A percentile compares a stretch with the other conserved stretches of the same genome.
Evolutionary conservation across 2,797 vertebrate species (phyloP).

Genomic region (Vespertilio murinus): DNA sequence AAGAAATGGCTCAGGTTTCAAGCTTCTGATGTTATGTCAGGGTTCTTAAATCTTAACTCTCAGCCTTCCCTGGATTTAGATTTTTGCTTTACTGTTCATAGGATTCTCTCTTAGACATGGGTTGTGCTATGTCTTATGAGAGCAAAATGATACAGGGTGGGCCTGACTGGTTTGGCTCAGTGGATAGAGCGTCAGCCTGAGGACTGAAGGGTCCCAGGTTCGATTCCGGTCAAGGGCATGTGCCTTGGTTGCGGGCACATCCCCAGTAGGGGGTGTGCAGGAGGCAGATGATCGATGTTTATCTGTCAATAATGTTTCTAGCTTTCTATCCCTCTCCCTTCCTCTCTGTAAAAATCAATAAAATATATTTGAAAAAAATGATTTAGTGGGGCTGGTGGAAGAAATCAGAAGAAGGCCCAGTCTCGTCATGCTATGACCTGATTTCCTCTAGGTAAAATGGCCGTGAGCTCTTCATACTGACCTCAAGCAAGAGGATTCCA

Average conservation of each 20-base stretch:
- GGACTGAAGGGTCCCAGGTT: too few species aligned
- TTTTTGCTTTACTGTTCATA: neutral
- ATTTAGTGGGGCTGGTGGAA: neutral
- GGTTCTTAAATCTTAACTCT: neutral
- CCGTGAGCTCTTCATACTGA: neutral
- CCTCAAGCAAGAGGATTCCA: neutral
- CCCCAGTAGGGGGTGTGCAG: too few species aligned
- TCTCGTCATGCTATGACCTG: neutral
- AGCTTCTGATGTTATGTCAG: neutral
- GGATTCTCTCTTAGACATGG: neutral
- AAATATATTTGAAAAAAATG: neutral
- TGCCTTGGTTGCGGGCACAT: too few species aligned
- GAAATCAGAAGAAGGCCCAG: neutral
- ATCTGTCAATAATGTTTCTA: too few species aligned
- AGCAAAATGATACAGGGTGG: neutral
- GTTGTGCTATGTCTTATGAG: neutral
- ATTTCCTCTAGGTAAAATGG: constrained; percentile 6
- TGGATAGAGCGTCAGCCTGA: too few species aligned
- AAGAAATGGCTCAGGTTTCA: neutral
- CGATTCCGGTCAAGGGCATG: too few species aligned
- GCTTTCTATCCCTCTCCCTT: too few species aligned
- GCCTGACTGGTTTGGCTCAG: too few species aligned
- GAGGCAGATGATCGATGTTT: too few species aligned
- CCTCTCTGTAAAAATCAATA: too few species aligned
- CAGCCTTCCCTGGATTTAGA: neutral